These are phyloP conservation scores for Drosophila setifemur DNA, from an alignment of 1,140 invertebrate species.

Conservation along the genomic window DNA sequence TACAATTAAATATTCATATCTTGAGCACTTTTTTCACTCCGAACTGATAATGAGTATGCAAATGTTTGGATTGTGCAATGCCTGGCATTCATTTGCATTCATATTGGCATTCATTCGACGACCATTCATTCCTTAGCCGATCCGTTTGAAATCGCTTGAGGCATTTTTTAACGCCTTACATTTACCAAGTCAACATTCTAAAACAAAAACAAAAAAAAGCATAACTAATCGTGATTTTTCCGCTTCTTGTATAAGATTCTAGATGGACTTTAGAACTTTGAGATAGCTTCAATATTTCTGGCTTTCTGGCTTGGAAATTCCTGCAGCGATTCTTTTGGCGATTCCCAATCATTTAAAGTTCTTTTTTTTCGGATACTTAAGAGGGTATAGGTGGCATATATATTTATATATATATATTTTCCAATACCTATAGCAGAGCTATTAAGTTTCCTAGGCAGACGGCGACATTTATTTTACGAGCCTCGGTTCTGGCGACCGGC, in stretches of 20 bases:
- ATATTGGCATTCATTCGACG: not conserved
- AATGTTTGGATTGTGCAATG: not conserved
- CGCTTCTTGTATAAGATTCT: constrained; percentile 16
- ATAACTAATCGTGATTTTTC: constrained; percentile 28
- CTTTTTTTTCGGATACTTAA: not conserved
- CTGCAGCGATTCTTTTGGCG: too few species aligned
- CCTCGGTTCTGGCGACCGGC: constrained; percentile 26
- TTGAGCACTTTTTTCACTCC: too few species aligned
- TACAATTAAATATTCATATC: too few species aligned
- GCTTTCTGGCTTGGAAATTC: not conserved
- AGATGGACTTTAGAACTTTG: not conserved
- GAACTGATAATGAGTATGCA: not conserved
- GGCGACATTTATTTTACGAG: constrained; percentile 35
- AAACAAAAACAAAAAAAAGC: too few species aligned
- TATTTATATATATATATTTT: constrained; percentile 1
- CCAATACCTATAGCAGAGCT: too few species aligned
- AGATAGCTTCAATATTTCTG: not conserved
- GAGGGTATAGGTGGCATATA: not conserved
- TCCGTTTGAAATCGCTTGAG: not conserved
- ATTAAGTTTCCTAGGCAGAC: constrained; percentile 45
- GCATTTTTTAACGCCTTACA: too few species aligned
- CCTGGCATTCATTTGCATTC: constrained; percentile 4
- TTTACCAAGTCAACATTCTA: too few species aligned
- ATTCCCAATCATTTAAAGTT: not conserved
- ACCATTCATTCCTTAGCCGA: not conserved